A percentile compares a stretch with the other conserved stretches of the same genome.
These are phyloP conservation scores for Margarornis squamiger DNA, from an alignment of 2,797 vertebrate genomes.

Conservation along the genomic window DNA sequence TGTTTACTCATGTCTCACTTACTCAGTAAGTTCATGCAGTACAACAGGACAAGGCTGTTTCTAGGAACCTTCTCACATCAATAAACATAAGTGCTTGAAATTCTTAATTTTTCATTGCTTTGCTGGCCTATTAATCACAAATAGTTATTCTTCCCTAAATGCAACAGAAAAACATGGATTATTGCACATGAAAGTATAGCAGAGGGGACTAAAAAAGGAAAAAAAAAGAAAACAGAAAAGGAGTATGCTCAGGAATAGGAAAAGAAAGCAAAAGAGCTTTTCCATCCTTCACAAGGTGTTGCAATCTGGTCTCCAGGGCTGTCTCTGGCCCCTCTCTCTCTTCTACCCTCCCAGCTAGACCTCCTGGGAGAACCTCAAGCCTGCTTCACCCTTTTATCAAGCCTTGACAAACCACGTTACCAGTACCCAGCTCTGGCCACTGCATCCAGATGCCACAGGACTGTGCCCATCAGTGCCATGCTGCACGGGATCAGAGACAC, in stretches of 20 bases:
- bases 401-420: background rate
- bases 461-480: accelerated
- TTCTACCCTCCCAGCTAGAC: background rate
- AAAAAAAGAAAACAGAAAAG: background rate
- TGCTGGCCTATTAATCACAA: background rate
- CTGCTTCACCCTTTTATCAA: background rate
- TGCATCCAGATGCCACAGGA: background rate
- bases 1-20: background rate
- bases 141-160: background rate
- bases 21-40: background rate
- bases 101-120: background rate
- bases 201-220: background rate
- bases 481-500: background rate
- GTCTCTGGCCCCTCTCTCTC: background rate
- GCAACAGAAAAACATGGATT: background rate
- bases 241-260: background rate
- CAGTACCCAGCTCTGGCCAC: background rate
- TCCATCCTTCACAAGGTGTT: background rate
- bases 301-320: background rate
- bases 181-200: background rate
- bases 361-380: background rate
- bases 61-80: background rate
- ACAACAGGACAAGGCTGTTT: background rate
- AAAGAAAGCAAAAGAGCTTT: background rate
- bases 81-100: background rate